Evolutionary conservation across 1,140 invertebrate species (phyloP).

Genomic region (Telenomus remus): DNA sequence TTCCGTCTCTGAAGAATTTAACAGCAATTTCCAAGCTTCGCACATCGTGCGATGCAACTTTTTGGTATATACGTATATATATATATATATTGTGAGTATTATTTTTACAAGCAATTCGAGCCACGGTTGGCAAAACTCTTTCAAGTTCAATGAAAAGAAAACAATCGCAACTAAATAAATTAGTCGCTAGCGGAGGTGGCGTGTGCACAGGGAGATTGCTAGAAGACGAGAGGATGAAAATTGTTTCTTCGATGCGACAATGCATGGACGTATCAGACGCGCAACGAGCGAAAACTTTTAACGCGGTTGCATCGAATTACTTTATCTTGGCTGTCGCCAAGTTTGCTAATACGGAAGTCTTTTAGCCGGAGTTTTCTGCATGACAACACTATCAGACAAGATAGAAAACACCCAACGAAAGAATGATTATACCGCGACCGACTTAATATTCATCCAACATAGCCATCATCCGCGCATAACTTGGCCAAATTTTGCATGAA

Average conservation of each 20-base stretch:
- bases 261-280: constrained; percentile 18
- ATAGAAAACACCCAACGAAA: constrained; percentile 1
- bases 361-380: constrained; percentile 23
- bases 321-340: constrained; percentile 43
- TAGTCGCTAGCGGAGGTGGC: neutral
- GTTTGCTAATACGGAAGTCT: constrained; percentile 37
- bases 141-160: no score
- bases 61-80: no score
- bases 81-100: no score
- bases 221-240: constrained; percentile 34
- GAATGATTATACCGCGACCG: neutral
- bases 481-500: no score
- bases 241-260: constrained; percentile 23
- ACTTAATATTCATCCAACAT: no score
- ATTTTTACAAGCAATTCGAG: no score
- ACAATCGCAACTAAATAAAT: constrained; percentile 1
- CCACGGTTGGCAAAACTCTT: no score
- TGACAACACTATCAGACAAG: constrained; percentile 15
- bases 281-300: constrained; percentile 46
- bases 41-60: no score
- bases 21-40: no score
- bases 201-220: constrained; percentile 13
- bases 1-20: no score
- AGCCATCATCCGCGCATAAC: no score
- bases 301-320: constrained; percentile 46